Base-by-base conservation (phyloP, 2,888 invertebrate species). In the Stramonita haemastoma region DNA sequence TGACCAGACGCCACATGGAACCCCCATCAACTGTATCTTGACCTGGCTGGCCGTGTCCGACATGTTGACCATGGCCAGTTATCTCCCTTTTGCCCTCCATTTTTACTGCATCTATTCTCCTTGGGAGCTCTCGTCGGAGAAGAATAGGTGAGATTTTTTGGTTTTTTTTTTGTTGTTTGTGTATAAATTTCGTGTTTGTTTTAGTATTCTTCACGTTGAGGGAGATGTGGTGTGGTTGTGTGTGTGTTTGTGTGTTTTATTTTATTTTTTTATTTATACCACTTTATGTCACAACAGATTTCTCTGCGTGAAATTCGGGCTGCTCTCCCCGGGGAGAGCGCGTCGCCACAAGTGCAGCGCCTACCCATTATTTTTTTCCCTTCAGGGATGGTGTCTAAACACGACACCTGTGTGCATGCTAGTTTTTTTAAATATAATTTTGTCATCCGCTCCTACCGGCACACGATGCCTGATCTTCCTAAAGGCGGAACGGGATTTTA, bases 21-120 rank as follows among this genome's bases (percentile, higher is more conserved):
- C 98, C 90, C 97, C 99, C 0, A 98, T 98, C 60, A 99, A 99
- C 96, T 97, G 98, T 89, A 98, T 99, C 90, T 97, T 99, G 77
- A 98, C 98, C 0, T 96, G 95, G 87, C 93, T 98, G 70, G 99
- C 99, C 0, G 97, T 98, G 17, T 98, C 98, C n/a, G 99, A 99
- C 95, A 97, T 99, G 83, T 97, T 98, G n/a, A 98, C 98, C n/a
- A 99, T 99, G 93, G 92, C 94, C 26, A 98, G 98, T 93, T 99
- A 98, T 96, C 98, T 99, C 92, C 98, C 99, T 0, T 98, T 98
- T 95, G 97, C 98, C 0, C 97, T 98, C 86, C 98, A 98, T 90
- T 95, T 95, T 89, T 95, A 94, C 90, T 92, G 93, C 86, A 88
- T 93, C n/a, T 92, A 92, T 36, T 92, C 93, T 15, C 89, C 93